Base-by-base conservation (phyloP, 2,113 vertebrate species). In the Xerus inauris region DNA sequence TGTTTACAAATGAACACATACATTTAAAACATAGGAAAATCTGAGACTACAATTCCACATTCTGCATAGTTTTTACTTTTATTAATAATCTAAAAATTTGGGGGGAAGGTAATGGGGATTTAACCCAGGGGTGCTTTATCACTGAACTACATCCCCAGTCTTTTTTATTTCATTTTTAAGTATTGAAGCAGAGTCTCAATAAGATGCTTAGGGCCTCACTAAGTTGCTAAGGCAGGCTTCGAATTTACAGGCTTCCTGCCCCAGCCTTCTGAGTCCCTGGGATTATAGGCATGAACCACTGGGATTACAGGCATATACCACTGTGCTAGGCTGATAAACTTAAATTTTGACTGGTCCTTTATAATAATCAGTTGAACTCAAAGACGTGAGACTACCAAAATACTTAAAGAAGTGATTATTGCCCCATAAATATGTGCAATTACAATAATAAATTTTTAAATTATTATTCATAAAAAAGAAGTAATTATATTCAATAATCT, bases 21-120 rank as follows among this genome's bases (percentile, higher is more conserved):
- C 40, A 80, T 87, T 92, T 62, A 90, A 93, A 64, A 32, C 26
- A 73, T 28, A 59, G n/a, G n/a, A 82, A 96, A 87, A 69, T n/a
- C 20, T 89, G n/a, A 94, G 8, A 14, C 4, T 69, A 51, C 40
- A 54, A 51, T 86, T 49, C 17, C 26, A 85, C 75, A 93, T 64
- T 76, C 28, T 42, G 8, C 5, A 81, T 12, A 84, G 3, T 73
- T 91, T 89, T 94, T 71, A 69, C n/a, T 84, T 81, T 80, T 45
- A 64, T 57, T 92, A 49, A 28, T 85, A 93, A 86, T 83, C 38
- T 30, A 54, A 62, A 92, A 22, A n/a, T n/a, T n/a, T n/a, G n/a
- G n/a, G n/a, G n/a, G n/a, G n/a, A n/a, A n/a, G n/a, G n/a, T n/a
- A n/a, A n/a, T 62, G 59, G 59, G 59, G 59, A 62, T 62, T 62